Evolutionary conservation across 2,113 vertebrate species (phyloP), one percentile per base, ranked within the genome.

Genomic region (Dipodomys ordii): DNA sequence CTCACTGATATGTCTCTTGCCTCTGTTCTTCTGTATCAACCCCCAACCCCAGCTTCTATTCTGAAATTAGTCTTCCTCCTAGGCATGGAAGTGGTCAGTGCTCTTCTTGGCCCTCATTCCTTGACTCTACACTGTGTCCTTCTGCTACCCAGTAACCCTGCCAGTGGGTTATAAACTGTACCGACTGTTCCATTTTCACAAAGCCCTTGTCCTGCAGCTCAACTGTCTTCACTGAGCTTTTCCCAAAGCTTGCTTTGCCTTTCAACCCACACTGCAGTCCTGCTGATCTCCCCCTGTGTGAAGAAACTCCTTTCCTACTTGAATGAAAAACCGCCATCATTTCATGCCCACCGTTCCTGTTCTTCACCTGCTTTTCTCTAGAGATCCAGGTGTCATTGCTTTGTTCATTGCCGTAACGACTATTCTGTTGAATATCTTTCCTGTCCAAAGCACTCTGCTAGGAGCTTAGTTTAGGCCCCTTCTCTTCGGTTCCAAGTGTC

Each of bases 401-500:
- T 7, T 79, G 25, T 16, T 89, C 22, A 12, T 83, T 27, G 22
- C 35, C 2, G 0, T 13, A 16, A 20, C 35, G 30, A n/a, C 62
- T 69, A 1, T 39, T 62, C 15, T 85, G 20, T 30, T 23, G 39
- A n/a, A 28, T 6, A 3, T 2, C 15, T 53, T 83, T 87, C 68
- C 80, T 68, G 25, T 53, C 20, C 77, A 7, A 10, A 27, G 25
- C 12, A 3, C n/a, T 85, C 72, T 64, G 12, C 67, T 44, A 10
- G 62, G 53, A 91, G 39, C 46, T 88, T 80, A 79, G 30, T 71
- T 64, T 91, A 67, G 57, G 73, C 23, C n/a, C 64, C 71, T 87
- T 95, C 44, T 60, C 68, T 87, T 95, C 35, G 57, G 19, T 89
- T 91, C 32, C 69, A 79, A 62, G 90, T 82, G 74, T 28, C 64